Conservation (phyloP, 1,140 invertebrate genomes). For the Zaprionus ornatus region DNA sequence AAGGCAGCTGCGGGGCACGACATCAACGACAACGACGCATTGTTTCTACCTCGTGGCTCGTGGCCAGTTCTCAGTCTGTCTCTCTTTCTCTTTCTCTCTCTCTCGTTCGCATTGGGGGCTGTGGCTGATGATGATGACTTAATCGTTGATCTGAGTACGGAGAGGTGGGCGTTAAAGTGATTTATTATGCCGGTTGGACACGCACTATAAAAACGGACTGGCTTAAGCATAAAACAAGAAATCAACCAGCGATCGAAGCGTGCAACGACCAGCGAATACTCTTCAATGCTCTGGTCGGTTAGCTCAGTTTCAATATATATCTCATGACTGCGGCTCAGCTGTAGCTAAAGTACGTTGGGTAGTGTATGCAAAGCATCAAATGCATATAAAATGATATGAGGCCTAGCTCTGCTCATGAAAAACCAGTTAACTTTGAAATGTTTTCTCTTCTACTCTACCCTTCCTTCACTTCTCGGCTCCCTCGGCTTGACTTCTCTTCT, state of each 20-base stretch:
- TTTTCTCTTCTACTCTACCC: conserved; percentile 2
- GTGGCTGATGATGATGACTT: conserved; percentile 66
- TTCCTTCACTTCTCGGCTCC: not conserved
- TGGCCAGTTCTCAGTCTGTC: conserved; percentile 15
- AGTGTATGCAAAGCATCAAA: conserved; percentile 6
- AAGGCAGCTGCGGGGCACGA: conserved; percentile 50
- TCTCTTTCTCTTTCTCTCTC: not conserved
- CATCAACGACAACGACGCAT: conserved; percentile 58
- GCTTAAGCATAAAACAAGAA: conserved; percentile 24
- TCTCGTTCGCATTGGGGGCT: conserved; percentile 19
- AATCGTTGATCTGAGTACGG: conserved; percentile 62
- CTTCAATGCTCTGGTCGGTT: not conserved
- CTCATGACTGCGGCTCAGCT: not conserved
- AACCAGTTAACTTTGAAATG: conserved; percentile 28
- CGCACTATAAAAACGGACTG: conserved; percentile 62
- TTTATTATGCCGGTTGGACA: conserved; percentile 70
- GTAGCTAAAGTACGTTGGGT: not conserved
- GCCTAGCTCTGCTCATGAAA: conserved; percentile 12
- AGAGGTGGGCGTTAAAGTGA: conserved; percentile 68
- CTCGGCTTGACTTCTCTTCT: not conserved
- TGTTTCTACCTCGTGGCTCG: conserved; percentile 56
- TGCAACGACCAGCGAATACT: conserved; percentile 18
- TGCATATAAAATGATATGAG: conserved; percentile 13
- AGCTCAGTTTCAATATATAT: too few relatives aligned
- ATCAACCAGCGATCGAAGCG: conserved; percentile 7